Evolutionary conservation across 2,113 vertebrate species (phyloP), one percentile per base, ranked within the genome.

Genomic region (Chrysochloris asiatica): DNA sequence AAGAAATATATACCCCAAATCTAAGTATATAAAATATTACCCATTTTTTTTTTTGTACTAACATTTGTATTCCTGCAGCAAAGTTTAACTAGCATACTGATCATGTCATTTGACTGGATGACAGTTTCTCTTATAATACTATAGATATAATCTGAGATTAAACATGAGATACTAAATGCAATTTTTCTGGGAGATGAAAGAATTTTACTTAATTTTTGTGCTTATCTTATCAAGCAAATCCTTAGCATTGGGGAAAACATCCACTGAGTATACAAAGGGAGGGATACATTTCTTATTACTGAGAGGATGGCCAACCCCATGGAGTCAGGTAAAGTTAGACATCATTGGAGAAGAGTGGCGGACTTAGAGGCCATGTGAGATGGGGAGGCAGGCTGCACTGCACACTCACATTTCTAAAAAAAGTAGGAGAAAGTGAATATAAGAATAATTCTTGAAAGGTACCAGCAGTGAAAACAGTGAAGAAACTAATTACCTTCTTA

Each of bases 131-230:
- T n/a, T n/a, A n/a, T n/a, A n/a, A n/a, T n/a, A n/a, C n/a, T n/a
- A n/a, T n/a, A n/a, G n/a, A n/a, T n/a, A n/a, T n/a, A 89, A 77
- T 95, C 69, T 94, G n/a, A 97, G 97, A 97, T 93, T 94, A 98
- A 97, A 93, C 83, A 50, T 72, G 90, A 91, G 80, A 38, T 90
- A 84, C 84, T 93, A 91, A 54, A 86, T 52, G 69, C 7, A 72
- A 69, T 83, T 22, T 33, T 94, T 80, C 24, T 93, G 61, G 80
- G n/a, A 93, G n/a, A 94, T 45, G 12, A 93, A 77, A n/a, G 41
- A 52, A 63, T 92, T 92, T 89, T 63, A 52, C 48, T 91, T 84
- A 73, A 95, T 96, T 94, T 95, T 65, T 95, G 14, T 92, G 47
- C 14, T 96, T 95, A 92, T 97, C 85, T 65, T 43, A 88, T 7